Evolutionary conservation across 92 coral and sea anemone genomes (phyloP).

Genomic region (Meandrina meandrites): DNA sequence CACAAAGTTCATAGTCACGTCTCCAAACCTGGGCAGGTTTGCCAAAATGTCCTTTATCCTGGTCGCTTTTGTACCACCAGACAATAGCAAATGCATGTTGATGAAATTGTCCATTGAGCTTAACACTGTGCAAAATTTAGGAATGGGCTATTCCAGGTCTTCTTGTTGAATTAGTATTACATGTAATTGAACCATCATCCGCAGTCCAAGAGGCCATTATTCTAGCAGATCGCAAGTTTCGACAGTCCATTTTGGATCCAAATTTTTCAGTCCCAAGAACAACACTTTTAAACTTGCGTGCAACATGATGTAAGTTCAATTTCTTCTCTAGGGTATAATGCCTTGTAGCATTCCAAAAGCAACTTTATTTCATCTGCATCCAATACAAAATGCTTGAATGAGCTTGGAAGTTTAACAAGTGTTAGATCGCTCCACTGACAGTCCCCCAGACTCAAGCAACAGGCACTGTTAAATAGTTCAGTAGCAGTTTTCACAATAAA

Average conservation of each 20-base stretch:
- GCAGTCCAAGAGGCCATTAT: constrained; percentile 49
- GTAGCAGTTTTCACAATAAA: constrained; percentile 30
- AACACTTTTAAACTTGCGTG: constrained; percentile 26
- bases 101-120: constrained; percentile 2
- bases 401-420: constrained; percentile 35
- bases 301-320: constrained; percentile 5
- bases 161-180: constrained; percentile 14
- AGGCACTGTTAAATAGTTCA: constrained; percentile 18
- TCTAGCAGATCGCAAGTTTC: constrained; percentile 35
- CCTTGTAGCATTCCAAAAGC: constrained; percentile 11
- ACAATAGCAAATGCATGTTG: constrained; percentile 41
- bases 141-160: constrained; percentile 51
- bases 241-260: constrained; percentile 39
- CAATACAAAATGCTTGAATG: constrained; percentile 17
- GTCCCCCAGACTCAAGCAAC: background rate
- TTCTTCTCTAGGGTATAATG: constrained; percentile 2
- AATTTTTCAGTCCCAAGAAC: constrained; percentile 39
- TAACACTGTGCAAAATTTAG: constrained; percentile 39
- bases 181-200: constrained; percentile 36
- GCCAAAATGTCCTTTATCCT: constrained; percentile 12
- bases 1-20: constrained; percentile 40
- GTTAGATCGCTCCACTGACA: constrained; percentile 38
- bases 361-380: constrained; percentile 32
- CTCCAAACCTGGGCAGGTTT: constrained; percentile 43
- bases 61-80: constrained; percentile 44